These are phyloP conservation scores for Zoroaster sp. DNA, from an alignment of 53 echinoderm and acorn worm species.

Conservation along the genomic window DNA sequence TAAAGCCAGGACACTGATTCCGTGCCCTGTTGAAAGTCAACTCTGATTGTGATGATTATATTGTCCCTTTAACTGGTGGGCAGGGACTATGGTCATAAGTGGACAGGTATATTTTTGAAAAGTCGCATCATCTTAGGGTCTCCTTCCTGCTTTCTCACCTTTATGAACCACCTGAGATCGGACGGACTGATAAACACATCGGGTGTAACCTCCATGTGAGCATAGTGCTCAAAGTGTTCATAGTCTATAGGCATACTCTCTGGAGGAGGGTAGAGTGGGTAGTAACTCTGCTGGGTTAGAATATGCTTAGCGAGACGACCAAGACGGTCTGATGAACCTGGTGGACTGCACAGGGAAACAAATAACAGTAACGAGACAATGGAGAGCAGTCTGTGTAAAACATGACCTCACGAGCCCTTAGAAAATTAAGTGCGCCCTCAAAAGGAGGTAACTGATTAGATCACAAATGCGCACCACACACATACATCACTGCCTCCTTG, in stretches of 20 bases:
- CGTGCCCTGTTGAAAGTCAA: no score
- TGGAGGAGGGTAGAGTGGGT: conserved; percentile 84
- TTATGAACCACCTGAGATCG: conserved; percentile 83
- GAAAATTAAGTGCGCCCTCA: no score
- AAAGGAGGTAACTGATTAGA: no score
- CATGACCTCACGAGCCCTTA: not conserved
- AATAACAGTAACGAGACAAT: no score
- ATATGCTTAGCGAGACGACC: conserved; percentile 89
- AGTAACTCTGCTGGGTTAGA: conserved; percentile 82
- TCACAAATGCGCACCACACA: no score
- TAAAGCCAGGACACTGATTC: no score
- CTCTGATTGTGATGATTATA: no score
- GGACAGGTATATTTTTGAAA: no score
- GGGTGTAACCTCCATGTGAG: conserved; percentile 75
- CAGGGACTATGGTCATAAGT: not conserved
- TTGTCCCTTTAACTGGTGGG: not conserved
- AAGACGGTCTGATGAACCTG: conserved; percentile 81
- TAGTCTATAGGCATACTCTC: conserved; percentile 80
- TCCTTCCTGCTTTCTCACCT: conserved; percentile 55
- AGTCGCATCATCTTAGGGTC: not conserved
- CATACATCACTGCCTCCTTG: no score
- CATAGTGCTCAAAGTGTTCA: conserved; percentile 75
- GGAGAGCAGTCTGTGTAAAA: no score
- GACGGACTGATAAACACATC: conserved; percentile 86
- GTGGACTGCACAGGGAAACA: conserved; percentile 59